These are phyloP conservation scores for Stomatorhinus walkeri DNA, from an alignment of 2,797 vertebrate species.

Conservation along the genomic window DNA sequence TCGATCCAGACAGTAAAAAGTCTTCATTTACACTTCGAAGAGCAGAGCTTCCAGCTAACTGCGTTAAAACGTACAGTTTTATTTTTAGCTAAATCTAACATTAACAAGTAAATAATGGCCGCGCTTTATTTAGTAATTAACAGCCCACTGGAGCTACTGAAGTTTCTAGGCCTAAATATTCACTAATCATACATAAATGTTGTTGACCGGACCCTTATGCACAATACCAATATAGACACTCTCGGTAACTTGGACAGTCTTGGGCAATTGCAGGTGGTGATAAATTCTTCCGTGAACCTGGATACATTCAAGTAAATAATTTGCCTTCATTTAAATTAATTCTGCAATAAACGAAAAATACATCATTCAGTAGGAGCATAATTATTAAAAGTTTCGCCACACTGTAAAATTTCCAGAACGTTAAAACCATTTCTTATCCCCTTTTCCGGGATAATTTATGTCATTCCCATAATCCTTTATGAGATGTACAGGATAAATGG, in stretches of 20 bases:
- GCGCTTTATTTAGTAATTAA: neutral
- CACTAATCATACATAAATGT: neutral
- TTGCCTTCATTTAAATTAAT: neutral
- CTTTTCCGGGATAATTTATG: neutral
- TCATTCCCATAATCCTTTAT: neutral
- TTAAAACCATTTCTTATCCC: neutral
- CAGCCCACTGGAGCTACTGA: neutral
- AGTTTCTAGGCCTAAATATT: neutral
- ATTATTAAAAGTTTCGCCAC: neutral
- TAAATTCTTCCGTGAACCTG: neutral
- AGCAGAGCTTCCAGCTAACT: conserved; percentile 48
- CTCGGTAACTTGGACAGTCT: neutral
- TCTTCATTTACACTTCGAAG: conserved; percentile 66
- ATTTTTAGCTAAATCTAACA: neutral
- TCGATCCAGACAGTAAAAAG: conserved; percentile 69
- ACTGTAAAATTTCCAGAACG: neutral
- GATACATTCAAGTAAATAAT: neutral
- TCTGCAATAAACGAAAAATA: neutral
- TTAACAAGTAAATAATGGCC: neutral
- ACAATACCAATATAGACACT: neutral
- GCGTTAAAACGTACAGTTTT: conserved; percentile 30
- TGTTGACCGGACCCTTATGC: neutral
- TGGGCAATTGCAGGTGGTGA: neutral
- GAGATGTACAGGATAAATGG: neutral
- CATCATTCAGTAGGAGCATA: neutral